These are phyloP conservation scores for Lepus timidus DNA, from an alignment of 2,113 vertebrate genomes.

Conservation along the genomic window DNA sequence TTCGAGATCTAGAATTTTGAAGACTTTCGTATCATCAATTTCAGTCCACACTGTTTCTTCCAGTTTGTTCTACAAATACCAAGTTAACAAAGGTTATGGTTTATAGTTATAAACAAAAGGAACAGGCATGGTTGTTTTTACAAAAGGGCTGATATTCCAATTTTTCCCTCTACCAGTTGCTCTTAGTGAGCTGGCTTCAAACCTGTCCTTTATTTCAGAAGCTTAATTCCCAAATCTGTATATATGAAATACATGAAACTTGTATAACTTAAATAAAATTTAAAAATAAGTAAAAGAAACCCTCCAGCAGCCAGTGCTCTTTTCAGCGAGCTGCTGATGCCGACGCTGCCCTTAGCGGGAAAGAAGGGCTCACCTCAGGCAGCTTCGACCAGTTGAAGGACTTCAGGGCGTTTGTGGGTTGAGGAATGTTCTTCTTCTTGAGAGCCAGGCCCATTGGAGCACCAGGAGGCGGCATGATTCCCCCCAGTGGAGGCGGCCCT, in stretches of 20 bases:
- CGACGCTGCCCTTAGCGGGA: neutral
- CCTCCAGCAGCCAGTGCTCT: neutral
- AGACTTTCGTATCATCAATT: conserved; percentile 95
- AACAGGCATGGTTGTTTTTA: neutral
- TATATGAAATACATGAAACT: too few species aligned
- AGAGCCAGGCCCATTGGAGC: conserved; percentile 91
- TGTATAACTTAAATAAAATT: too few species aligned
- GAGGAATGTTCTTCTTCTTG: conserved; percentile 97
- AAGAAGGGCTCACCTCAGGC: conserved; percentile 91
- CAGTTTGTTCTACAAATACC: conserved; percentile 94
- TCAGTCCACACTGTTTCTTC: conserved; percentile 96
- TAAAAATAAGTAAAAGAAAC: neutral
- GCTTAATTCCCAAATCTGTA: neutral
- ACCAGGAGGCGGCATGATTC: conserved; percentile 92
- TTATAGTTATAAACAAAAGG: conserved; percentile 61
- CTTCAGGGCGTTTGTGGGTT: conserved; percentile 95
- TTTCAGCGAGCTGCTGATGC: neutral
- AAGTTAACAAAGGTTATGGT: conserved; percentile 59
- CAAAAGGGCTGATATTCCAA: conserved; percentile 2
- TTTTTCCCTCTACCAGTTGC: conserved; percentile 28
- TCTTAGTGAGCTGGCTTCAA: conserved; percentile 32
- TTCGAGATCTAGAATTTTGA: conserved; percentile 95
- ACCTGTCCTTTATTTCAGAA: conserved; percentile 28
- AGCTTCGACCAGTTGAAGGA: conserved; percentile 99
- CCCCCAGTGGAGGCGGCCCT: conserved; percentile 90